Evolutionary conservation across 1,140 invertebrate species (phyloP), one percentile per base, ranked within the genome.

Genomic region (Ctenoplectra terminalis): DNA sequence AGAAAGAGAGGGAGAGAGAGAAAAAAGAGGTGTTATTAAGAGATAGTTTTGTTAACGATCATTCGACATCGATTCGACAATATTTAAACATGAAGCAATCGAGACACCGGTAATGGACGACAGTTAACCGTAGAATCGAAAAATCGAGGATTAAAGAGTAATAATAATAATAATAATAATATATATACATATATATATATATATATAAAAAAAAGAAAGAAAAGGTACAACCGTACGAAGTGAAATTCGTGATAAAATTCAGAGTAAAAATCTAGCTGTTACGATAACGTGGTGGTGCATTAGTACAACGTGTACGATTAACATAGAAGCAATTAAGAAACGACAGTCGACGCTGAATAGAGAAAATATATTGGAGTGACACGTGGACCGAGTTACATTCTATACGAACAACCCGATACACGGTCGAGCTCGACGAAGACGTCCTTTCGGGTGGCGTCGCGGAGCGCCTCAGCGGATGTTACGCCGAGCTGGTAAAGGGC

Each of bases 381-480:
- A n/a, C n/a, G n/a, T 43, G 52, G 46, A 17, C 20, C 4, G 29
- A 31, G 46, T 23, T n/a, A 37, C 2, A 54, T n/a, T n/a, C n/a
- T n/a, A n/a, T n/a, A n/a, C n/a, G n/a, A n/a, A n/a, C n/a, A n/a
- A n/a, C n/a, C n/a, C 20, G 70, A 64, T n/a, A 46, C 31, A 20
- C 26, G 46, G 48, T 46, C 34, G 37, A 56, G 23, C 23, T 69
- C 31, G 54, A 48, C 56, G 67, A 52, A 20, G 52, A 69, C 61
- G 52, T 74, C n/a, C 52, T 29, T 46, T 66, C 56, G 69, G 17
- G 79, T 70, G 82, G 66, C 78, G 61, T 75, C 78, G 70, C 46
- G 43, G 40, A 52, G 78, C 61, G 76, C 73, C 86, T 54, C 86
- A 76, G 85, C 87, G 86, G 64, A 87, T 87, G 86, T 84, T 87